Conservation (phyloP, 2,113 vertebrate species). For the Petromus typicus region DNA sequence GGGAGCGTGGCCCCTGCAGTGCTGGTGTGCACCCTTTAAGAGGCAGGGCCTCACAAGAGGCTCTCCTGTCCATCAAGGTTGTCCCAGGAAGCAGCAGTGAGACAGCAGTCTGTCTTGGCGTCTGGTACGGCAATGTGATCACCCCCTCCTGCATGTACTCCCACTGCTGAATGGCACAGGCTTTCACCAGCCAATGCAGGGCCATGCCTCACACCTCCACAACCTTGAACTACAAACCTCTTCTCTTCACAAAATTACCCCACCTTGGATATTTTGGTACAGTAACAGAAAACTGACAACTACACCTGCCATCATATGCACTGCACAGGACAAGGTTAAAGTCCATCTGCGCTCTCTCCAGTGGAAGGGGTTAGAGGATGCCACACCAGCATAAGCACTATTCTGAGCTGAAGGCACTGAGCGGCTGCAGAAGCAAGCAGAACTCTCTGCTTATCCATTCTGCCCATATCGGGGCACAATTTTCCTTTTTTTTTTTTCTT, state of each 20-base stretch:
- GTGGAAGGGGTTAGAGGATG: neutral
- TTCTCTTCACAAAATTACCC: neutral
- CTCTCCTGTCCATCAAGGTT: neutral
- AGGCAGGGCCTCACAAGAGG: no score
- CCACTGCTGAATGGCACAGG: neutral
- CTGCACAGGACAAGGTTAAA: neutral
- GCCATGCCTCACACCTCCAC: neutral
- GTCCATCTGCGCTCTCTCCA: neutral
- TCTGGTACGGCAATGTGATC: neutral
- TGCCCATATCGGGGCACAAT: neutral
- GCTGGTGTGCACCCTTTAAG: neutral
- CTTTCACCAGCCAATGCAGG: neutral
- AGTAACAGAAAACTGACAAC: neutral
- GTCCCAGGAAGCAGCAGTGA: neutral
- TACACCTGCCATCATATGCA: neutral
- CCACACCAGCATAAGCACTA: no score
- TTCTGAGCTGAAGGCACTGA: neutral
- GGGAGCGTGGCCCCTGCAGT: neutral
- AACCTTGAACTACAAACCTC: neutral
- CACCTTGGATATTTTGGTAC: neutral
- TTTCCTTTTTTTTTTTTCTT: neutral
- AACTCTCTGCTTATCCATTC: neutral
- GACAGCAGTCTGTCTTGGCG: neutral
- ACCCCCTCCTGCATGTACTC: rapidly evolving
- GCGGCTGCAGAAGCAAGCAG: neutral